Evolutionary conservation across 1,140 invertebrate genomes (phyloP).

Genomic region (Chironomus tepperi): DNA sequence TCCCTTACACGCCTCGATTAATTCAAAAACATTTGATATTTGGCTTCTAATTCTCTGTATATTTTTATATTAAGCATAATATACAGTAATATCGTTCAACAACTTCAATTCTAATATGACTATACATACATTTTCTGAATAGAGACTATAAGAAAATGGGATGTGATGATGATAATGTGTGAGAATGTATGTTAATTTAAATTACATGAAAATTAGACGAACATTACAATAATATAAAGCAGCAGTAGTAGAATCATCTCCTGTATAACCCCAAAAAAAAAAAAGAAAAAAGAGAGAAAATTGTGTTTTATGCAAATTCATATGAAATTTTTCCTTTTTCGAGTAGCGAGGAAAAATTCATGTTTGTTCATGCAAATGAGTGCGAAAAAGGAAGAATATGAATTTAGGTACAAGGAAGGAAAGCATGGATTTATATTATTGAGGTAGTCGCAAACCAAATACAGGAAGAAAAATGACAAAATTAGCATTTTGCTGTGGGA

Average conservation of each 20-base stretch:
- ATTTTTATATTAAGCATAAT: not conserved
- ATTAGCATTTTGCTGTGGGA: not conserved
- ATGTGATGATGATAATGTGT: conserved; percentile 2
- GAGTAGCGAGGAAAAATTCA: not conserved
- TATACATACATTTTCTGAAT: no score
- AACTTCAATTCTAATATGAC: no score
- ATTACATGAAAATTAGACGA: conserved; percentile 19
- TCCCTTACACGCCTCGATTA: not conserved
- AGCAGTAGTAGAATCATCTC: not conserved
- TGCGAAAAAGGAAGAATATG: conserved; percentile 22
- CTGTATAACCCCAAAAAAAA: not conserved
- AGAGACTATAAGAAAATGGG: no score
- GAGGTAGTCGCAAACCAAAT: conserved; percentile 33
- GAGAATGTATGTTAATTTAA: conserved; percentile 17
- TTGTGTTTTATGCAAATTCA: conserved; percentile 16
- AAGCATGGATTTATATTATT: conserved; percentile 28
- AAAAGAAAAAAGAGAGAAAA: no score
- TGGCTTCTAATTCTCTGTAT: not conserved
- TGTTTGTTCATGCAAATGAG: conserved; percentile 23
- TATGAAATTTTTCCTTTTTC: not conserved
- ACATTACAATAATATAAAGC: not conserved
- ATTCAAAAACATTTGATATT: not conserved
- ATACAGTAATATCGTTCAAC: no score
- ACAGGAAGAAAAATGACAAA: not conserved
- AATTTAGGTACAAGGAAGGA: conserved; percentile 24